Conservation (phyloP, 2,888 invertebrate species). For the Caenorhabditis zanzibari region DNA sequence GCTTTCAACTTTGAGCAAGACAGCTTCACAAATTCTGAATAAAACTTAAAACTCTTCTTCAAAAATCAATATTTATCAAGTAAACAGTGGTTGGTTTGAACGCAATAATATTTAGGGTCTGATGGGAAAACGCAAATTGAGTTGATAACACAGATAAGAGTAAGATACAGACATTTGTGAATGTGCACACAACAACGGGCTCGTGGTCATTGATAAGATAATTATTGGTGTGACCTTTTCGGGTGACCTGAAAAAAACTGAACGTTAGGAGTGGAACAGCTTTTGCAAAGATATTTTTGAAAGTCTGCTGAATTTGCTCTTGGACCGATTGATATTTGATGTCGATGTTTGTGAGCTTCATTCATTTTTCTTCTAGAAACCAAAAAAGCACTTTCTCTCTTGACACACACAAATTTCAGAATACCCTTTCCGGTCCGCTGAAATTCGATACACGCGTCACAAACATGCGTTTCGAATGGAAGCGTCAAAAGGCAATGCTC, state of each 20-base stretch:
- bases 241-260: not conserved
- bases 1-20: no score
- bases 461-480: conserved; percentile 25
- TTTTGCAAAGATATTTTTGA: not conserved
- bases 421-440: conserved; percentile 45
- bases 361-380: conserved; percentile 26
- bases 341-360: conserved; percentile 10
- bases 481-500: conserved; percentile 25
- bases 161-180: conserved; percentile 6
- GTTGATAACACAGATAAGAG: conserved; percentile 29
- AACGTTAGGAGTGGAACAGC: no score
- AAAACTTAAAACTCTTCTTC: no score
- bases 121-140: conserved; percentile 10
- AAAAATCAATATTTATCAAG: conserved; percentile 30
- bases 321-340: conserved; percentile 52
- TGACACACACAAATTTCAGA: conserved; percentile 34
- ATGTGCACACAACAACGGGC: conserved; percentile 21
- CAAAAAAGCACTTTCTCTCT: conserved; percentile 31
- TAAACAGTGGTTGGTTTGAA: conserved; percentile 43
- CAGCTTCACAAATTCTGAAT: no score
- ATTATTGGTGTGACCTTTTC: conserved; percentile 4
- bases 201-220: conserved; percentile 26
- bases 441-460: conserved; percentile 52
- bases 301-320: conserved; percentile 1
- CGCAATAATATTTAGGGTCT: conserved; percentile 38